Evolutionary conservation across 1,140 invertebrate species (phyloP), one percentile per base, ranked within the genome.

Genomic region (Zelostemma sp.): DNA sequence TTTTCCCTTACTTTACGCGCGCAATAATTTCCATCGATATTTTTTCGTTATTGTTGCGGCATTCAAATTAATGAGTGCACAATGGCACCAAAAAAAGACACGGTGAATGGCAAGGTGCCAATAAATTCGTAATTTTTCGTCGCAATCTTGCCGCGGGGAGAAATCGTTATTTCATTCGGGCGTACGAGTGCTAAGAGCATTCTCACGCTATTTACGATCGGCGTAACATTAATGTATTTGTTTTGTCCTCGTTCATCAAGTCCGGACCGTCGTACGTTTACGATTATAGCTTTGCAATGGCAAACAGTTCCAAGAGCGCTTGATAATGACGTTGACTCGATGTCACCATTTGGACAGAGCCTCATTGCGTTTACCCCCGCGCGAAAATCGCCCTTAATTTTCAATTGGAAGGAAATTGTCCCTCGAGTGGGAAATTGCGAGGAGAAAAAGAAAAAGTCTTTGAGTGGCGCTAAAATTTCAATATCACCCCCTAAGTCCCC

Each of bases 201-300:
- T 68, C 48, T 51, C 61, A 55, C 55, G 33, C 41, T 65, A 72
- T 75, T 77, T 73, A 75, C 62, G 71, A 70, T 59, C 55, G 58
- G 31, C 60, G 38, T 65, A 69, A 60, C 60, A 60, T 72, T 75
- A 73, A 74, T 65, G 68, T 55, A 68, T 74, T 69, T 74, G 55
- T 68, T 77, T 72, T 70, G 57, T 69, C 55, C 58, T 72, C 57
- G 41, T 68, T 72, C 60, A 63, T 78, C 64, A 69, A 57, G 55
- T 64, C 41, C 47, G 40, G 21, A 12, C 25, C 57, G 55, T 62
- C 53, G 57, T 47, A 38, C 68, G 69, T 78, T 78, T 73, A 77
- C 68, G 74, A 75, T 75, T 74, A 74, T 72, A 35, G 64, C 64
- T 46, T 71, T 51, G 17, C 50, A 68, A 60, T 61, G 62, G 51